Evolutionary conservation across 2,113 vertebrate species (phyloP).

Genomic region (Hystrix cristata): DNA sequence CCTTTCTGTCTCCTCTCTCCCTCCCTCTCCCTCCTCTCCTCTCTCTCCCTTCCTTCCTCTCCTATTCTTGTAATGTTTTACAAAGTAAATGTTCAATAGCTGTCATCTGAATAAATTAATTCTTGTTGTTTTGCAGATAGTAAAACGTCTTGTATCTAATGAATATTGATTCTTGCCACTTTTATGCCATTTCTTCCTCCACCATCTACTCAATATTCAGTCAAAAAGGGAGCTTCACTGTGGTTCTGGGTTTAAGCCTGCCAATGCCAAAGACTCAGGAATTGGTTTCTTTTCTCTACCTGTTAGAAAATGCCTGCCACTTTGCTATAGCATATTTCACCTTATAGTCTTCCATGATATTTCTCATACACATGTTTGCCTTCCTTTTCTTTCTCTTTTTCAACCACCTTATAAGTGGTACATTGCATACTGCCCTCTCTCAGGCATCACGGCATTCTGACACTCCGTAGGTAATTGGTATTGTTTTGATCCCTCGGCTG

Average conservation of each 20-base stretch:
- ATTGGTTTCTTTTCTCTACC: background rate
- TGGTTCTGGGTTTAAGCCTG: background rate
- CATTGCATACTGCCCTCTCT: background rate
- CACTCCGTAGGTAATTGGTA: slow-evolving; percentile 7
- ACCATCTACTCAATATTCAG: slow-evolving; percentile 14
- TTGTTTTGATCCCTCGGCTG: background rate
- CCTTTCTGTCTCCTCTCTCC: background rate
- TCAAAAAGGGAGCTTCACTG: background rate
- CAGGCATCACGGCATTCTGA: background rate
- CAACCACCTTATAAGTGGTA: background rate
- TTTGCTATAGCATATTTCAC: background rate
- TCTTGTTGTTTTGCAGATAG: slow-evolving; percentile 52
- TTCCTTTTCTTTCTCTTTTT: background rate
- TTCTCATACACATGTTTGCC: background rate
- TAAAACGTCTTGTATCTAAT: slow-evolving; percentile 66
- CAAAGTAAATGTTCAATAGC: slow-evolving; percentile 63
- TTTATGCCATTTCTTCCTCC: slow-evolving; percentile 32
- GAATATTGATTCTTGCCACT: slow-evolving; percentile 44
- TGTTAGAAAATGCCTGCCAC: background rate
- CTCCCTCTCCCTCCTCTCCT: background rate
- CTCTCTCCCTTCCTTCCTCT: too few species aligned
- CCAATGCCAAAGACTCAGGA: background rate
- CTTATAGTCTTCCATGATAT: background rate
- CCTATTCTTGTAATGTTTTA: slow-evolving; percentile 50
- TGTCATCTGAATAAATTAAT: slow-evolving; percentile 54